These are phyloP conservation scores for Graphium colonna DNA, from an alignment of 2,888 invertebrate species.

Conservation along the genomic window DNA sequence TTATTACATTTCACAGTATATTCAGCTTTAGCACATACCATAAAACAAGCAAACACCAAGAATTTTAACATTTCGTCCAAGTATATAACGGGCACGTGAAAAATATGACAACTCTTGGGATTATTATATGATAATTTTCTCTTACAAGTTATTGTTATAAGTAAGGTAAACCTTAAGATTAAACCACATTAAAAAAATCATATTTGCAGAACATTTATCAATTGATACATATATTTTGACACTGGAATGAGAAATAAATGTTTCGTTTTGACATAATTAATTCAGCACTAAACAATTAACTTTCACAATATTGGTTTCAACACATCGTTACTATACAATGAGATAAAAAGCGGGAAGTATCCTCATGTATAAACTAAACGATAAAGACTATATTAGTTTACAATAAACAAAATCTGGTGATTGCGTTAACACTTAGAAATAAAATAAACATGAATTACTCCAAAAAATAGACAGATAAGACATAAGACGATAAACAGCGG, in stretches of 20 bases:
- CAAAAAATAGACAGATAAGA: background rate
- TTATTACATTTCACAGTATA: conserved; percentile 38
- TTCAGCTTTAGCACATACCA: conserved; percentile 27
- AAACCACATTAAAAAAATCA: background rate
- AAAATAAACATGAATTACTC: conserved; percentile 1
- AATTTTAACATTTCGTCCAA: conserved; percentile 33
- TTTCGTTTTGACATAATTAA: background rate
- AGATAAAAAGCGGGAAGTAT: background rate
- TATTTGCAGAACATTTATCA: background rate
- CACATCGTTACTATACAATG: background rate
- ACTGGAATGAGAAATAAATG: background rate
- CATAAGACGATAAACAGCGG: background rate
- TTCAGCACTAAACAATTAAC: conserved; percentile 1
- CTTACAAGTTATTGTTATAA: conserved; percentile 2
- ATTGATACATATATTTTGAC: background rate
- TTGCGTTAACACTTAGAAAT: background rate
- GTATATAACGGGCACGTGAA: conserved; percentile 15
- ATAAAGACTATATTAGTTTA: background rate
- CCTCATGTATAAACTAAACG: background rate
- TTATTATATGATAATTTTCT: background rate
- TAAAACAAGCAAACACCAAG: conserved; percentile 34
- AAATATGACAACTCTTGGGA: conserved; percentile 1
- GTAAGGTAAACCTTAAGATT: conserved; percentile 8
- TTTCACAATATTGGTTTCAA: conserved; percentile 1
- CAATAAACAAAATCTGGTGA: background rate